phyloP scores from a whole-genome alignment of 2,888 invertebrate genomes.

The Xanthorhoe designata region DNA sequence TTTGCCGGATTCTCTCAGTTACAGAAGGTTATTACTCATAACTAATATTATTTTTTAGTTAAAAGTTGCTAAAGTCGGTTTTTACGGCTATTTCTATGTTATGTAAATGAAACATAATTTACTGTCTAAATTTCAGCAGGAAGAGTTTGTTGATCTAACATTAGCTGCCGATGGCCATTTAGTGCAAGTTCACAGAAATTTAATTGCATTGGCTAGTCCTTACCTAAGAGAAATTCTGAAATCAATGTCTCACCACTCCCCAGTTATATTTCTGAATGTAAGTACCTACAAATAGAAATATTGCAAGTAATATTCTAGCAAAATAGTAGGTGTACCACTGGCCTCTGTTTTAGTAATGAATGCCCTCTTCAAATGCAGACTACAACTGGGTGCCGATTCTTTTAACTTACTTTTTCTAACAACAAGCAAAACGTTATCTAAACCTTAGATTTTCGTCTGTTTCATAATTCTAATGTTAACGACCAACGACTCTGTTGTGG shows the following conservation, averaged over 20 bases:
- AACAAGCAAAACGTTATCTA: too few species aligned
- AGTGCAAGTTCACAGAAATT: constrained; percentile 72
- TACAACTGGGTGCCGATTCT: too few species aligned
- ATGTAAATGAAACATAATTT: background rate
- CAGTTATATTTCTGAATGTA: constrained; percentile 73
- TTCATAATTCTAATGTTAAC: too few species aligned
- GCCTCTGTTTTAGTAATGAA: too few species aligned
- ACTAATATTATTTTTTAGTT: too few species aligned
- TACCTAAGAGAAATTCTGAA: constrained; percentile 68
- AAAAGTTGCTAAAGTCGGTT: background rate
- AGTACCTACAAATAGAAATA: constrained; percentile 43
- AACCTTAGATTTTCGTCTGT: too few species aligned
- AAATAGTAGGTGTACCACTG: too few species aligned
- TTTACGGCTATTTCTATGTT: background rate
- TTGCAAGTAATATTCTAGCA: too few species aligned
- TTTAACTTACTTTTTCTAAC: too few species aligned
- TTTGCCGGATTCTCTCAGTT: constrained; percentile 58
- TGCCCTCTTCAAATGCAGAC: too few species aligned
- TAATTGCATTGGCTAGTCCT: constrained; percentile 73
- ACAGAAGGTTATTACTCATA: constrained; percentile 55
- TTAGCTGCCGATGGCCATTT: constrained; percentile 70
- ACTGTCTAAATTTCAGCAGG: constrained; percentile 53
- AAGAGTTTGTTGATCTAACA: constrained; percentile 80
- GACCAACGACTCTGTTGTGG: too few species aligned
- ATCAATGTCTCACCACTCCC: constrained; percentile 62